These are phyloP conservation scores for Cygnus buccinator DNA, from an alignment of 2,113 vertebrate species.

Conservation along the genomic window DNA sequence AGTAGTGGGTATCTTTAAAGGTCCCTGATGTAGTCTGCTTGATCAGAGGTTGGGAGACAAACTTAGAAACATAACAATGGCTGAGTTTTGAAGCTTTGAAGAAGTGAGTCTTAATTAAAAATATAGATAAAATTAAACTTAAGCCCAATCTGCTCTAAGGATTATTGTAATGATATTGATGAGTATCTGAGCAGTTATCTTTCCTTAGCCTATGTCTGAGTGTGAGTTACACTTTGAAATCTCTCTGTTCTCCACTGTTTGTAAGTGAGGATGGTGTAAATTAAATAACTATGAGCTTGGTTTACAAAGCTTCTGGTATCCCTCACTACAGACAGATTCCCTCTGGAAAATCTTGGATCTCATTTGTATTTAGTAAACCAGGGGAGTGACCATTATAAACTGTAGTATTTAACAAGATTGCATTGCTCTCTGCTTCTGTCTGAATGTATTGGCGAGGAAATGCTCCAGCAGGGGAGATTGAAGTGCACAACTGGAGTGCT, in stretches of 20 bases:
- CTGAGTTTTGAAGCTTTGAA: background rate
- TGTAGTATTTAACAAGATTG: background rate
- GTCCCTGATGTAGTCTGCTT: background rate
- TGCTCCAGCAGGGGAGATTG: constrained; percentile 19
- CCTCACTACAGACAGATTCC: background rate
- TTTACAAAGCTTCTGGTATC: background rate
- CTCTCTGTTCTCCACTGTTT: background rate
- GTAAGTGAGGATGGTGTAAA: constrained; percentile 3
- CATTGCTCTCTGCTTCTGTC: background rate
- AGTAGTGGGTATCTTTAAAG: background rate
- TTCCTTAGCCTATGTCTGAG: background rate
- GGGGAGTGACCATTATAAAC: background rate
- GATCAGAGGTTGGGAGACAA: background rate
- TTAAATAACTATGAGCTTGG: background rate
- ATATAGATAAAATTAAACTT: background rate
- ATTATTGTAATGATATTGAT: background rate
- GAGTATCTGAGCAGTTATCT: background rate
- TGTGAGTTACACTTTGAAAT: background rate
- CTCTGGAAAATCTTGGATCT: background rate
- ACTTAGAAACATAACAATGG: background rate
- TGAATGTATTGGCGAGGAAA: background rate
- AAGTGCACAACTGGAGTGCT: background rate
- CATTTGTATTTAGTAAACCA: background rate
- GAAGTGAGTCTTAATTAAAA: background rate
- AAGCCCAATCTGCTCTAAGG: background rate